phyloP scores from a whole-genome alignment of 2,113 vertebrate genomes.

The Tragelaphus imberbis region DNA sequence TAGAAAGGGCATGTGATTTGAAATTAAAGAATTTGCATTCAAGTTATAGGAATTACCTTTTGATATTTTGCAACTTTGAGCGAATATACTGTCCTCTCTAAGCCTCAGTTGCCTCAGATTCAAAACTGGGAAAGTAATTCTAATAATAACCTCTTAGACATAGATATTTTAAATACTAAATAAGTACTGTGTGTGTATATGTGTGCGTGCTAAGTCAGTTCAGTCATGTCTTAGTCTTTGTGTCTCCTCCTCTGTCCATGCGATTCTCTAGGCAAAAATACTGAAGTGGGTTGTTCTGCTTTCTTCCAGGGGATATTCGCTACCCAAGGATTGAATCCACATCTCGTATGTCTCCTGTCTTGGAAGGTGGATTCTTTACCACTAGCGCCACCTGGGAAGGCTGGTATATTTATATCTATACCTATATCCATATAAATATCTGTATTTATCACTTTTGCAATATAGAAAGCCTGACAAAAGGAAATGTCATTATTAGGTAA shows the following conservation, averaged over 20 bases:
- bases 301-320: background rate
- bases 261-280: background rate
- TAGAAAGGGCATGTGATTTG: background rate
- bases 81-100: background rate
- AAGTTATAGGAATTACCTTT: background rate
- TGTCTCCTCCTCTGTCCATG: background rate
- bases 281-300: background rate
- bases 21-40: background rate
- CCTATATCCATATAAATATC: background rate
- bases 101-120: background rate
- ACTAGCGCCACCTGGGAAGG: background rate
- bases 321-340: background rate
- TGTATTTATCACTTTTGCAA: background rate
- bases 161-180: background rate
- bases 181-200: background rate
- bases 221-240: background rate
- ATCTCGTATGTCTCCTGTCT: background rate
- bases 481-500: background rate
- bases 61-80: background rate
- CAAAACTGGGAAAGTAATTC: background rate
- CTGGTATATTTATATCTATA: background rate
- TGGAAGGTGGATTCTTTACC: background rate
- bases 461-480: background rate
- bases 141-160: background rate
- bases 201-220: accelerated